Evolutionary conservation across 2,888 invertebrate genomes (phyloP).

Genomic region (Athrips mouffetella): DNA sequence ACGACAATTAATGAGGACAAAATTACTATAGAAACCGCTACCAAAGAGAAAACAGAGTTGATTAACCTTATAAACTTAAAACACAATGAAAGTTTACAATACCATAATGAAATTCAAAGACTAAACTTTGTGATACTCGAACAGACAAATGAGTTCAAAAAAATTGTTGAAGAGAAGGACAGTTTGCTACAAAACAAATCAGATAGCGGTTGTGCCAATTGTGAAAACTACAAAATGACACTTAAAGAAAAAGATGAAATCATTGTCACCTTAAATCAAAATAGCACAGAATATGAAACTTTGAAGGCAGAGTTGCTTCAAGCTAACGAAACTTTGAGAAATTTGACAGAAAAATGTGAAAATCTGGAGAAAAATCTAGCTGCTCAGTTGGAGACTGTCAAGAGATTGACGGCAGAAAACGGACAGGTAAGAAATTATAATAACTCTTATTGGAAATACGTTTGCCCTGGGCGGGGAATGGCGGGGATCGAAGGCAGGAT

Average conservation of each 20-base stretch:
- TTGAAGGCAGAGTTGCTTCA: conserved; percentile 70
- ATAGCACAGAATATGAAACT: conserved; percentile 43
- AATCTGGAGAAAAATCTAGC: conserved; percentile 82
- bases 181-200: conserved; percentile 33
- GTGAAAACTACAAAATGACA: conserved; percentile 46
- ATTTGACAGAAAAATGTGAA: conserved; percentile 83
- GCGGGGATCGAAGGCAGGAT: too few species aligned
- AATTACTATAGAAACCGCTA: conserved; percentile 42
- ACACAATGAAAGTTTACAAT: conserved; percentile 90
- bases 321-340: conserved; percentile 76
- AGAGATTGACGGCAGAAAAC: conserved; percentile 81
- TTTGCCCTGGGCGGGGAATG: too few species aligned
- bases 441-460: not conserved
- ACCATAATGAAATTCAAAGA: conserved; percentile 91
- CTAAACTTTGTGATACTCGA: conserved; percentile 80
- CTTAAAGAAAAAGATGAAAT: conserved; percentile 64
- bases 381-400: conserved; percentile 82
- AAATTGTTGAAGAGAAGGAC: conserved; percentile 52
- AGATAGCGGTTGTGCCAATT: conserved; percentile 45
- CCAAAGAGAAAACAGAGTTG: conserved; percentile 82
- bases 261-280: conserved; percentile 51
- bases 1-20: conserved; percentile 48
- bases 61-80: conserved; percentile 86
- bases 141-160: conserved; percentile 62
- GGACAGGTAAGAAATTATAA: conserved; percentile 61